Base-by-base conservation (phyloP, 2,797 vertebrate species). In the Rhincodon typus region DNA sequence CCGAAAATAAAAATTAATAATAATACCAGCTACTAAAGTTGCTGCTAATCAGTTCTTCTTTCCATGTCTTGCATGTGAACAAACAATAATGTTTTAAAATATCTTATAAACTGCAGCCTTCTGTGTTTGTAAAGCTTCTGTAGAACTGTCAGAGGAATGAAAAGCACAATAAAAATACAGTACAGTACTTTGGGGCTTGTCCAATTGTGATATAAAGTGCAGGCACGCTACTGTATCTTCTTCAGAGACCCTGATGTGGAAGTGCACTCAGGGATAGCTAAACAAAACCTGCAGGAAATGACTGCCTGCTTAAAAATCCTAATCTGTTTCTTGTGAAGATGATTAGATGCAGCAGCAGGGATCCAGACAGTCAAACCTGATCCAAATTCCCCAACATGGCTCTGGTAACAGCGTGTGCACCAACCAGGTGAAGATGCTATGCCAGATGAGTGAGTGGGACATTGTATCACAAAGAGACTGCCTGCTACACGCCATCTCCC, bases 261-360 rank as follows among this genome's bases (percentile, higher is more conserved):
- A 57, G 70, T 74, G 15, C 12, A 77, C n/a, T 95, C 70, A 53
- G 27, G 30, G 42, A 53, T 95, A 77, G 94, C 70, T 95, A 95
- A 95, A 95, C 30, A 95, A 42, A 95, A 74, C 15, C 94, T 95
- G 94, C 70, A 8, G 94, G 94, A 77, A 77, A 57, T 95, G 46
- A 95, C 77, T 95, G 94, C 70, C 72, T 53, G 46, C 94, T 95
- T 74, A 53, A 30, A 77, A 74, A 53, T 74, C 70, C 13, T 95
- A 46, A 95, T n/a, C 94, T 95, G 70, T 95, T 70, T 95, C 94
- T 50, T 95, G 94, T 74, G 94, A 95, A 77, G 94, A 77, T 21
- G 70, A 77, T 95, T 95, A 77, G 42, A 95, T 30, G 46, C 70
- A 95, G 94, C 70, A 95, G 94, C 94, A 95, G 46, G 94, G 15